Conservation (phyloP, 1,140 invertebrate species). For the Heliothis subflexa region DNA sequence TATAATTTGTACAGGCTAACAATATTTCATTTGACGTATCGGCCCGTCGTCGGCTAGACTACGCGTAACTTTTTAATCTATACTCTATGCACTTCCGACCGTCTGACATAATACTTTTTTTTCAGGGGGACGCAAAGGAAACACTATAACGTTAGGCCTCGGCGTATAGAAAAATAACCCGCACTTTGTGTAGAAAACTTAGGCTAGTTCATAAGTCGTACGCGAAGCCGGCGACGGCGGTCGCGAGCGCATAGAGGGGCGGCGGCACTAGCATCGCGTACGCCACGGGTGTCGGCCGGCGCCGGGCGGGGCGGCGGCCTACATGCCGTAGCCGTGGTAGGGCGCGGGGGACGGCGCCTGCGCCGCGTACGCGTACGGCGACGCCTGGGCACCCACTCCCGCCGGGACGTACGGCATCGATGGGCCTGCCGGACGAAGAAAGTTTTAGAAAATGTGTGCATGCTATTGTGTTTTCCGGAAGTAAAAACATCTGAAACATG, state of each 20-base stretch:
- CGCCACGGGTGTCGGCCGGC: slow-evolving; percentile 9
- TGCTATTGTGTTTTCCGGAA: not conserved
- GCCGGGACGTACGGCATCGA: slow-evolving; percentile 79
- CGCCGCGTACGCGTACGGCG: slow-evolving; percentile 82
- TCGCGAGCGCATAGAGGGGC: slow-evolving; percentile 25
- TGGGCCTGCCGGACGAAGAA: slow-evolving; percentile 65
- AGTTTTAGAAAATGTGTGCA: not conserved
- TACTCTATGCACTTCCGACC: slow-evolving; percentile 56
- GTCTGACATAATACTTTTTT: slow-evolving; percentile 51
- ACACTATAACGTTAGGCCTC: slow-evolving; percentile 51
- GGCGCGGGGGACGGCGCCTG: slow-evolving; percentile 84
- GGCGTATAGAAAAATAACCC: slow-evolving; percentile 36
- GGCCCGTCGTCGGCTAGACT: slow-evolving; percentile 19
- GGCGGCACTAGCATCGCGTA: not conserved
- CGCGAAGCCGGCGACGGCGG: slow-evolving; percentile 28
- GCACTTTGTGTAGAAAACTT: slow-evolving; percentile 40
- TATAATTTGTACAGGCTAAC: slow-evolving; percentile 70
- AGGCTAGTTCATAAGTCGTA: slow-evolving; percentile 42
- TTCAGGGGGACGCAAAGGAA: slow-evolving; percentile 36
- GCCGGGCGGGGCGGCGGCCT: slow-evolving; percentile 64
- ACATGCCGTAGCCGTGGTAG: slow-evolving; percentile 86
- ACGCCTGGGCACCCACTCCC: slow-evolving; percentile 73
- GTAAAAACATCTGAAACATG: too few relatives aligned
- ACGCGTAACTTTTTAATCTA: slow-evolving; percentile 43
- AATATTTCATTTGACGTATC: slow-evolving; percentile 48